Evolutionary conservation across 2,113 vertebrate genomes (phyloP).

Genomic region (Triplophysa siluroides): DNA sequence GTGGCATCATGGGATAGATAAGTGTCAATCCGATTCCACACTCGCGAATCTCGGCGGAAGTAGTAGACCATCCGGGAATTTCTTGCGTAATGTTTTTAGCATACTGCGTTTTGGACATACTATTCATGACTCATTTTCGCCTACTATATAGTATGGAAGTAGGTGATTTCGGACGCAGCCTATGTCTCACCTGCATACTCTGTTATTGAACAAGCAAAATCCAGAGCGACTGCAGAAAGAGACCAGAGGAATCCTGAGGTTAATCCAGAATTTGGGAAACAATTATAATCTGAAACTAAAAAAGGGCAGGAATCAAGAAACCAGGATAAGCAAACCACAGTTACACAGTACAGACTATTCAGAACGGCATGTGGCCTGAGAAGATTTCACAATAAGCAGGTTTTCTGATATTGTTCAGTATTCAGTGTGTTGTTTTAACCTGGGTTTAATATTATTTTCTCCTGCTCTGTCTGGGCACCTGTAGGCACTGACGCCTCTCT

Average conservation of each 20-base stretch:
- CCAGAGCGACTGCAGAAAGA: too few species aligned
- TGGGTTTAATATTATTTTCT: slow-evolving; percentile 30
- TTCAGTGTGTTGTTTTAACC: slow-evolving; percentile 5
- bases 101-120: too few species aligned
- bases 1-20: too few species aligned
- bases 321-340: neutral
- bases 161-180: too few species aligned
- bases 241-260: neutral
- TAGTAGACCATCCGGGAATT: too few species aligned
- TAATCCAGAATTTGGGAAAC: neutral
- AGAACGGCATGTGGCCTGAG: slow-evolving; percentile 1
- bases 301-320: neutral
- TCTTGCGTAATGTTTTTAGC: too few species aligned
- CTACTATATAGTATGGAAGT: too few species aligned
- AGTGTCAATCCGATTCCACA: too few species aligned
- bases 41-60: too few species aligned
- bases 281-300: neutral
- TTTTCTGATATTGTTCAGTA: neutral
- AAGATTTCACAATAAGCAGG: neutral
- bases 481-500: slow-evolving; percentile 39
- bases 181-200: too few species aligned
- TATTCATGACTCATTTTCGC: too few species aligned
- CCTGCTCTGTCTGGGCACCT: slow-evolving; percentile 35
- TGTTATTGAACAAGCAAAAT: too few species aligned
- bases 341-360: neutral